Evolutionary conservation across 2,888 invertebrate species (phyloP), one percentile per base, ranked within the genome.

Genomic region (Carpatolechia fugitivella): DNA sequence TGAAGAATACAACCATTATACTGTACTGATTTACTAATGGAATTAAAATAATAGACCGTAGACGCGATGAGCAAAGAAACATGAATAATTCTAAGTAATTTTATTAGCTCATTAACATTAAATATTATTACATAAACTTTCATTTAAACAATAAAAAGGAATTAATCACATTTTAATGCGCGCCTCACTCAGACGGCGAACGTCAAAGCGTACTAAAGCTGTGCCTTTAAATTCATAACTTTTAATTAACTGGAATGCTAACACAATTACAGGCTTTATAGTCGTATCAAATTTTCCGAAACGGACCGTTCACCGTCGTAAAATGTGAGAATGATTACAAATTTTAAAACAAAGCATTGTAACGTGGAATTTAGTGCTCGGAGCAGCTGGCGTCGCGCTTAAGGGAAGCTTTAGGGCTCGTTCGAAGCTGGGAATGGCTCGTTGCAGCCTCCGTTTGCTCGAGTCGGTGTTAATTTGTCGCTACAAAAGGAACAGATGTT

Each of bases 261-360:
- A 85, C 85, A 85, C 84, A 87, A 88, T 89, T 84, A 87, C 84
- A 83, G 84, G 79, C 76, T 86, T 89, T 87, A 89, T 85, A 80
- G 87, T 82, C 80, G 85, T 85, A 88, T 89, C 87, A 88, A 88
- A 89, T 87, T 86, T 85, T 85, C 85, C 79, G 82, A 85, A 87
- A 87, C 85, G 88, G 88, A 84, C 86, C 82, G 81, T 85, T 83
- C 82, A 75, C 76, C 78, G 78, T 86, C 88, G 83, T 90, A 89
- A 90, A 90, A 85, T 89, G 87, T 87, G 85, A 83, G 87, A 90
- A 88, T 87, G 85, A 88, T 89, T 88, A 86, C 87, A 86, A 89
- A 88, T 86, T 88, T 86, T 89, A 87, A 88, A 88, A 87, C 85
- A 84, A 83, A 85, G 85, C 82, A 81, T 82, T 85, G 85, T 85